Evolutionary conservation across 2,888 invertebrate genomes (phyloP).

Genomic region (Drosophila macrothrix): DNA sequence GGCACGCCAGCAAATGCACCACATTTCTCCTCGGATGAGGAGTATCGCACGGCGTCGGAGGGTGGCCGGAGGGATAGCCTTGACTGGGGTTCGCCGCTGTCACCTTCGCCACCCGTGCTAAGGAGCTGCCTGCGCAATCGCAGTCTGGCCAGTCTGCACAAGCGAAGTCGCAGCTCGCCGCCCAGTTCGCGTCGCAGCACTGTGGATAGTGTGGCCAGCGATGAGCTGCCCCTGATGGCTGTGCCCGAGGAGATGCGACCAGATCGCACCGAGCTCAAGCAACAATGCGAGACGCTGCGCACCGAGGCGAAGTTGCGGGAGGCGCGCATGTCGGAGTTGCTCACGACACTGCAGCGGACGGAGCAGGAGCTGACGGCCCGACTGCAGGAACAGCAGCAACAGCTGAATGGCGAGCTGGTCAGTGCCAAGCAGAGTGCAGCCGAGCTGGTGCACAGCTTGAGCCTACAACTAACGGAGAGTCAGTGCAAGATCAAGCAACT

Average conservation of each 20-base stretch:
- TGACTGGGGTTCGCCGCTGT: constrained; percentile 91
- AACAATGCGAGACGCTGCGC: constrained; percentile 90
- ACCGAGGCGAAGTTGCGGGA: constrained; percentile 91
- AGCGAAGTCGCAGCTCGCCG: constrained; percentile 88
- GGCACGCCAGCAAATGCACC: constrained; percentile 88
- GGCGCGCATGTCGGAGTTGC: constrained; percentile 91
- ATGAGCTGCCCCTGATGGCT: constrained; percentile 76
- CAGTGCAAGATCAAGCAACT: constrained; percentile 86
- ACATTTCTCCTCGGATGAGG: constrained; percentile 93
- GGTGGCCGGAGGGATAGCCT: constrained; percentile 92
- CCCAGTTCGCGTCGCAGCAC: constrained; percentile 88
- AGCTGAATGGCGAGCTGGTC: constrained; percentile 87
- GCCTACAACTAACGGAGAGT: constrained; percentile 89
- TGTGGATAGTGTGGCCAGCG: constrained; percentile 87
- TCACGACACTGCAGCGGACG: constrained; percentile 90
- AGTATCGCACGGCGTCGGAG: constrained; percentile 94
- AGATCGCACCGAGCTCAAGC: constrained; percentile 88
- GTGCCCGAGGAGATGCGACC: constrained; percentile 83
- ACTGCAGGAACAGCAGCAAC: constrained; percentile 89
- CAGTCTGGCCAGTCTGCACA: constrained; percentile 85
- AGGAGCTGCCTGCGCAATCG: constrained; percentile 86
- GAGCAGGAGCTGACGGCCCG: constrained; percentile 91
- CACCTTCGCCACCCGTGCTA: constrained; percentile 89
- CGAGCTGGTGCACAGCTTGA: constrained; percentile 89
- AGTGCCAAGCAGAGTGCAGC: constrained; percentile 90